phyloP scores from a whole-genome alignment of 37 sponge, comb jelly and placozoan genomes.

The Chondrilla cf. caribensis region DNA sequence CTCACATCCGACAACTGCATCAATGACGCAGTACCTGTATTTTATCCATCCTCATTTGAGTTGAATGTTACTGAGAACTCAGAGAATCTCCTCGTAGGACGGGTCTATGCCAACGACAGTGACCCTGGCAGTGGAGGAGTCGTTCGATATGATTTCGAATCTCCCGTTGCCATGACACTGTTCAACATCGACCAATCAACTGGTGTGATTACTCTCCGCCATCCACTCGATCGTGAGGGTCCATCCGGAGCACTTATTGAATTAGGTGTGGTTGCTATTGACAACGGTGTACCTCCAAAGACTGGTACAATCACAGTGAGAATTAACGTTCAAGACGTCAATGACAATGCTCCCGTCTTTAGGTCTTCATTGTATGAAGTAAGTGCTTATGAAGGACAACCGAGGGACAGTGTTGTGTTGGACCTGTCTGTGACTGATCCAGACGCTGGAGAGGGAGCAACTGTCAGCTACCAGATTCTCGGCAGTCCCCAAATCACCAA shows the following conservation, averaged over 20 bases:
- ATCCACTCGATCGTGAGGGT: constrained; percentile 51
- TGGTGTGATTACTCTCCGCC: constrained; percentile 42
- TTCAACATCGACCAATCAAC: constrained; percentile 48
- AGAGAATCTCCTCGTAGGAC: background rate
- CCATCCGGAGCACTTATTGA: background rate
- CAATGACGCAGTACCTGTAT: constrained; percentile 43
- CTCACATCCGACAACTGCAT: constrained; percentile 58
- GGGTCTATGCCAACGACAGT: constrained; percentile 67
- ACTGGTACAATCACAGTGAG: constrained; percentile 1
- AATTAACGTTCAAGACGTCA: constrained; percentile 40
- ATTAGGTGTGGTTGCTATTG: background rate
- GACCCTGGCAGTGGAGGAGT: constrained; percentile 48
- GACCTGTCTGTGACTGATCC: constrained; percentile 2
- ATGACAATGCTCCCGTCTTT: constrained; percentile 68
- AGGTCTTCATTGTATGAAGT: background rate
- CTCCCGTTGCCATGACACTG: constrained; percentile 10
- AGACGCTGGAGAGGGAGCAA: background rate
- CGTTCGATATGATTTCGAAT: constrained; percentile 22
- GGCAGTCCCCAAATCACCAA: background rate
- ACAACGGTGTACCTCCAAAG: background rate
- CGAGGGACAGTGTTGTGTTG: background rate
- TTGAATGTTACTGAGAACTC: background rate
- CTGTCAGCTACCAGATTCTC: background rate
- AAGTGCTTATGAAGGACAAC: background rate
- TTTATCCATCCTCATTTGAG: constrained; percentile 23